Percentiles rank a stretch among this genome's conserved stretches.
Evolutionary conservation across 2,113 vertebrate genomes (phyloP).

Genomic region (Machaerirhynchus nigripectus): DNA sequence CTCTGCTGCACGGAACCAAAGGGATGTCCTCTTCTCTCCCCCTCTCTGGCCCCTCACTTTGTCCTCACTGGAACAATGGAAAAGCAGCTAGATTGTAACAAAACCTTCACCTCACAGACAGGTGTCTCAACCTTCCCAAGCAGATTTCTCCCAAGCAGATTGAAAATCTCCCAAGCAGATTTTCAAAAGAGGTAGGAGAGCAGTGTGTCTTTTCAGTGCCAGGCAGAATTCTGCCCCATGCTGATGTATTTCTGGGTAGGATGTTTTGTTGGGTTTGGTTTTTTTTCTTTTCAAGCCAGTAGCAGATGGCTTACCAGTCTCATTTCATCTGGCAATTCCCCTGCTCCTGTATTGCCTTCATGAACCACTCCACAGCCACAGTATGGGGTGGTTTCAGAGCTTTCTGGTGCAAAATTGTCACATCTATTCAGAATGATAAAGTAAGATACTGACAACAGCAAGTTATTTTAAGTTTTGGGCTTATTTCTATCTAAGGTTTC

Average conservation of each 20-base stretch:
- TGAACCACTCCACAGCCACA: conserved; percentile 2
- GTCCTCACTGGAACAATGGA: not conserved
- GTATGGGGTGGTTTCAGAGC: conserved; percentile 33
- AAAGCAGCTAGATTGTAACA: not conserved
- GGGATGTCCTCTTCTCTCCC: not conserved
- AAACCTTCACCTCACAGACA: not conserved
- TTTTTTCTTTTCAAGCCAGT: conserved; percentile 2
- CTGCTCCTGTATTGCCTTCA: not conserved
- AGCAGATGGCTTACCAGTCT: conserved; percentile 14
- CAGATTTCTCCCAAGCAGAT: not conserved
- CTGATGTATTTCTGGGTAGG: not conserved
- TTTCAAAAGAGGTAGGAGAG: not conserved
- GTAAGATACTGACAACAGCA: conserved; percentile 55
- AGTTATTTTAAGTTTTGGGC: conserved; percentile 67
- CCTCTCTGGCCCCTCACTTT: not conserved
- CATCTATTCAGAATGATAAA: conserved; percentile 35
- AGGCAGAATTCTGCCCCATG: not conserved
- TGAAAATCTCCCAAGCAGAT: not conserved
- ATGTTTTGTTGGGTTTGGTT: not conserved
- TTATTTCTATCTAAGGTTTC: conserved; percentile 75
- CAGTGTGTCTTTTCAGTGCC: not conserved
- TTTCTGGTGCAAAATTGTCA: conserved; percentile 34
- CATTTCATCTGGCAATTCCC: conserved; percentile 18
- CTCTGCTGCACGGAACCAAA: fast-evolving
- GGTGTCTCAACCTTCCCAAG: not conserved